Conservation (phyloP, 1,140 invertebrate genomes). For the Apis laboriosa region DNA sequence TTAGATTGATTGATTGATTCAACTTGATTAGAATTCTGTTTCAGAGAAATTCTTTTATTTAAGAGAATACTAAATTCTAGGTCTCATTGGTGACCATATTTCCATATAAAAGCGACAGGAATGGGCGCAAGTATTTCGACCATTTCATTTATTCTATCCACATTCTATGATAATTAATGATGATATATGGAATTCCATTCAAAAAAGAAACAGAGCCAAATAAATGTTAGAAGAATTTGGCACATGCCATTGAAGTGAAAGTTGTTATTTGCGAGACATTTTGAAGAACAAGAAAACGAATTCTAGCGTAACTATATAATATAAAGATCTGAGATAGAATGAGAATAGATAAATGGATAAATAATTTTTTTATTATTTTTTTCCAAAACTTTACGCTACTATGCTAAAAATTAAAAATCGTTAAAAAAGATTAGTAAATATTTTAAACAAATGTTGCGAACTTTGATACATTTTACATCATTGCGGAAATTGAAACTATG, state of each 20-base stretch:
- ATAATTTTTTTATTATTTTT: too few species aligned
- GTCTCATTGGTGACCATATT: background rate
- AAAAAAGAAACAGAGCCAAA: background rate
- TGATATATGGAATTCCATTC: background rate
- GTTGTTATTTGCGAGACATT: background rate
- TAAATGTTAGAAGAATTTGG: background rate
- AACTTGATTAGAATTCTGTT: background rate
- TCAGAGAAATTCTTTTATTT: too few species aligned
- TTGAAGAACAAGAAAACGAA: background rate
- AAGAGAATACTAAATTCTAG: conserved; percentile 7
- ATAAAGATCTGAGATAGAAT: too few species aligned
- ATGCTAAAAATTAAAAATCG: background rate
- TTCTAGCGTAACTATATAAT: too few species aligned
- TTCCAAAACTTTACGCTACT: too few species aligned
- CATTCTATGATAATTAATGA: conserved; percentile 36
- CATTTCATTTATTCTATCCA: conserved; percentile 18
- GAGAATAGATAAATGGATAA: background rate
- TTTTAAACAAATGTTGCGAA: too few species aligned
- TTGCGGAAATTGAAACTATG: background rate
- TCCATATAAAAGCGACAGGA: conserved; percentile 2
- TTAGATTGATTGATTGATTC: too few species aligned
- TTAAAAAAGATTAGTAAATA: background rate
- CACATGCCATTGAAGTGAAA: conserved; percentile 3
- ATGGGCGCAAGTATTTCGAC: conserved; percentile 12
- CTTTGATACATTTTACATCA: background rate